These are phyloP conservation scores for Anastatus disparis DNA, from an alignment of 1,140 invertebrate genomes.

Conservation along the genomic window DNA sequence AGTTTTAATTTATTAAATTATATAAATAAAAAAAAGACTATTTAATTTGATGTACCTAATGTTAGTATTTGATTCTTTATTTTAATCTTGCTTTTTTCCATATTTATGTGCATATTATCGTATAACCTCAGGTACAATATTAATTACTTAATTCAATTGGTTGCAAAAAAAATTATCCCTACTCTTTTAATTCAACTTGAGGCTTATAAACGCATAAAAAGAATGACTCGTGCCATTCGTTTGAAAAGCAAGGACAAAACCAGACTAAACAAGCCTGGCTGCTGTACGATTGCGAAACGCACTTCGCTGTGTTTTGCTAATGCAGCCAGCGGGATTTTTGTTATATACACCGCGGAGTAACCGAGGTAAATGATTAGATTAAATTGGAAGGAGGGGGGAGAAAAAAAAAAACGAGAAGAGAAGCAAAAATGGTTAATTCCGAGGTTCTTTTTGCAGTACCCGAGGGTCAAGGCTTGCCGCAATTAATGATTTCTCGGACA, in stretches of 20 bases:
- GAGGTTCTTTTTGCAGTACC: neutral
- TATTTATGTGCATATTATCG: too few species aligned
- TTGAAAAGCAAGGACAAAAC: slow-evolving; percentile 5
- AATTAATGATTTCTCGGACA: slow-evolving; percentile 13
- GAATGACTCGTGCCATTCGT: neutral
- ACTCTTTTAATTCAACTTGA: too few species aligned
- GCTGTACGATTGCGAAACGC: neutral
- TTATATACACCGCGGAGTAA: neutral
- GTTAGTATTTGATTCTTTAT: too few species aligned
- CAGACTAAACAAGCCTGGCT: slow-evolving; percentile 12
- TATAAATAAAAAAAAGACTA: too few species aligned
- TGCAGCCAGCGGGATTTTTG: neutral
- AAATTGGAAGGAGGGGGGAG: neutral
- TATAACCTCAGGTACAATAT: too few species aligned
- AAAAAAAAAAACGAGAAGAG: neutral
- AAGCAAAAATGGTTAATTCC: neutral
- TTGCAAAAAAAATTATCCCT: too few species aligned
- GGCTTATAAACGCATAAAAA: neutral
- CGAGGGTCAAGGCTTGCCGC: slow-evolving; percentile 21
- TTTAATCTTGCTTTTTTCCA: too few species aligned
- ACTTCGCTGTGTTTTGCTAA: neutral
- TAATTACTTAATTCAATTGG: too few species aligned
- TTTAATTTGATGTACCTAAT: too few species aligned
- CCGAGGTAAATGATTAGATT: slow-evolving; percentile 18
- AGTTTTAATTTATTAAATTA: too few species aligned